Conservation (phyloP, 2,888 invertebrate genomes). For the Drosophila pegasa region DNA sequence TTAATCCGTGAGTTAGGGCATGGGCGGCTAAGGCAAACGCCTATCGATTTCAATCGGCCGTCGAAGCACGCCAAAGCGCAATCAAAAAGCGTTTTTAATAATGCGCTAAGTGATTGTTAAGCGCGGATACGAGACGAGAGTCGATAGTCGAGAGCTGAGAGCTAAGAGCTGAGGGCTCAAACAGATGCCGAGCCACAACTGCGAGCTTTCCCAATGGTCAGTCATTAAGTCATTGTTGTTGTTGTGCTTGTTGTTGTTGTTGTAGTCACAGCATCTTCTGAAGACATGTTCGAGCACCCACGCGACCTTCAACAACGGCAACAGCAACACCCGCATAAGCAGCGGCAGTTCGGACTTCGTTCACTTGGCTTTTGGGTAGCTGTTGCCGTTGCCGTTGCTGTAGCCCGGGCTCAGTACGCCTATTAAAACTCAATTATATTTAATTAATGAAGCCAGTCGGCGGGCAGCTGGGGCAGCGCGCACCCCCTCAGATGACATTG, state of each 20-base stretch:
- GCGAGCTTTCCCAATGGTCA: conserved; percentile 66
- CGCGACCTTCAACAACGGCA: conserved; percentile 67
- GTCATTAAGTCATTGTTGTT: conserved; percentile 54
- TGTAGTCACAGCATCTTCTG: conserved; percentile 42
- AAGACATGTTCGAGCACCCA: conserved; percentile 53
- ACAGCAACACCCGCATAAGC: conserved; percentile 45
- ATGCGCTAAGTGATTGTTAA: conserved; percentile 81
- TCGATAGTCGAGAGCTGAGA: conserved; percentile 1
- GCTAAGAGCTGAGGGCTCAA: conserved; percentile 30
- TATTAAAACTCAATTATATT: conserved; percentile 79
- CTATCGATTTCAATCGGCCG: conserved; percentile 70
- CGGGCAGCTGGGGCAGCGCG: conserved; percentile 33
- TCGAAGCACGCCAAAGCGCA: conserved; percentile 76
- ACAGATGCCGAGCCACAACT: conserved; percentile 8
- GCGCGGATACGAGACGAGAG: conserved; percentile 46
- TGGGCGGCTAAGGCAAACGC: conserved; percentile 45
- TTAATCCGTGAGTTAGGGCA: conserved; percentile 7
- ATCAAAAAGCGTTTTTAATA: conserved; percentile 81
- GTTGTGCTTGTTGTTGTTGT: conserved; percentile 28
- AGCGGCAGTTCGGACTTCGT: conserved; percentile 13
- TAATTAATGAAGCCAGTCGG: conserved; percentile 69
- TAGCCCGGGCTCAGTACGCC: conserved; percentile 38
- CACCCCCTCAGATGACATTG: conserved; percentile 53
- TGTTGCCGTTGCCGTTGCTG: conserved; percentile 2
- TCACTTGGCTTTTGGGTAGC: not conserved